Evolutionary conservation across 2,888 invertebrate genomes (phyloP).

Genomic region (Archips crataeganus): DNA sequence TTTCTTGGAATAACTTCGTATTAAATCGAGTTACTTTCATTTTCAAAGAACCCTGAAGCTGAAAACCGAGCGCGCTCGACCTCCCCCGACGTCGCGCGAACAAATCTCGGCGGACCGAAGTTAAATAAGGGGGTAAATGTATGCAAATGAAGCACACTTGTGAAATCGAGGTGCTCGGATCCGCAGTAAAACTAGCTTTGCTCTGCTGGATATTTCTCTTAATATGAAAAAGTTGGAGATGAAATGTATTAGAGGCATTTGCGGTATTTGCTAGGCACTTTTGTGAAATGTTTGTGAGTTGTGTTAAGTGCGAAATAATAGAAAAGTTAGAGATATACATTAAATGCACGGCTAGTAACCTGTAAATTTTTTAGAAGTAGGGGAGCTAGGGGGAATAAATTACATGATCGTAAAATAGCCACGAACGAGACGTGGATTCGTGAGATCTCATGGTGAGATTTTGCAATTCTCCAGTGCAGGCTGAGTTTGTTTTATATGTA

Average conservation of each 20-base stretch:
- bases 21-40: background rate
- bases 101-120: conserved; percentile 39
- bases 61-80: conserved; percentile 11
- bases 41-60: conserved; percentile 23
- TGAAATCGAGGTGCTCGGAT: conserved; percentile 36
- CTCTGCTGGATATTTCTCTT: background rate
- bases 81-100: conserved; percentile 17
- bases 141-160: conserved; percentile 39
- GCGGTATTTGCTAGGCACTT: background rate
- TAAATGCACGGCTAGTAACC: too few relatives aligned
- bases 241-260: background rate
- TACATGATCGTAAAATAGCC: too few relatives aligned
- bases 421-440: too few relatives aligned
- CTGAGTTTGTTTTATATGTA: too few relatives aligned
- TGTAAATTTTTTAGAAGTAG: too few relatives aligned
- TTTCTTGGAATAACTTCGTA: too few relatives aligned
- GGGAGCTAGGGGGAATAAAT: too few relatives aligned
- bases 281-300: background rate
- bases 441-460: too few relatives aligned
- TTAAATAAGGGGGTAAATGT: conserved; percentile 42
- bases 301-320: too few relatives aligned
- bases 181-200: conserved; percentile 34
- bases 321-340: too few relatives aligned
- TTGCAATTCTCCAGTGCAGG: too few relatives aligned
- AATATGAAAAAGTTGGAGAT: conserved; percentile 14